phyloP scores from a whole-genome alignment of 2,888 invertebrate genomes.

The Antitype chi region DNA sequence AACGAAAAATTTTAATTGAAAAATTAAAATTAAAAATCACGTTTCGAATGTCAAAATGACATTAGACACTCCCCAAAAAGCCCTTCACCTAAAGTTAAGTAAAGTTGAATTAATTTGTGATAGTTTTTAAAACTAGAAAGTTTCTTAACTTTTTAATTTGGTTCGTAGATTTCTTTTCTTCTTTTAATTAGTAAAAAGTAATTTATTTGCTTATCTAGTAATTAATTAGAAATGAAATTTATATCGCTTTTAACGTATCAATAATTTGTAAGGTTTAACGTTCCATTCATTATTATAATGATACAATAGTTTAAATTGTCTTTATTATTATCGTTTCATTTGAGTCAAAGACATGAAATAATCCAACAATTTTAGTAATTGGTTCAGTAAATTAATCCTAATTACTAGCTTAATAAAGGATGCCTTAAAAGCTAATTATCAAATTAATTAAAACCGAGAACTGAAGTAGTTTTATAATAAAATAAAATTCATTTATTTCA shows the following conservation, averaged over 20 bases:
- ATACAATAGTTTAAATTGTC: background rate
- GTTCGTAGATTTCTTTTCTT: background rate
- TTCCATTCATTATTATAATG: background rate
- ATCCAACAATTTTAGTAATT: background rate
- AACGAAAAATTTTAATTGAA: background rate
- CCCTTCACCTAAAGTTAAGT: too few relatives aligned
- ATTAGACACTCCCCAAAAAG: too few relatives aligned
- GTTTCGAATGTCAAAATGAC: too few relatives aligned
- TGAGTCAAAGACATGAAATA: background rate
- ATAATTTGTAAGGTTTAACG: background rate
- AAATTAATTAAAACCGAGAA: too few relatives aligned
- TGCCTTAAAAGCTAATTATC: background rate
- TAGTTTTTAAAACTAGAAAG: background rate
- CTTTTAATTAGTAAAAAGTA: background rate
- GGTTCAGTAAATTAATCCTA: background rate
- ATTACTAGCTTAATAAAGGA: background rate
- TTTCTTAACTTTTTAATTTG: constrained; percentile 19
- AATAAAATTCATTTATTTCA: too few relatives aligned
- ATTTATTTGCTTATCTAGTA: constrained; percentile 2
- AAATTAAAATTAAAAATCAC: too few relatives aligned
- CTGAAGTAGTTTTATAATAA: background rate
- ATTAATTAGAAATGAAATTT: background rate
- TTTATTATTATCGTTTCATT: background rate
- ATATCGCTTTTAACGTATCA: background rate
- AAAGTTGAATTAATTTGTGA: background rate